phyloP scores from a whole-genome alignment of 2,797 vertebrate genomes.

The Erithacus rubecula region DNA sequence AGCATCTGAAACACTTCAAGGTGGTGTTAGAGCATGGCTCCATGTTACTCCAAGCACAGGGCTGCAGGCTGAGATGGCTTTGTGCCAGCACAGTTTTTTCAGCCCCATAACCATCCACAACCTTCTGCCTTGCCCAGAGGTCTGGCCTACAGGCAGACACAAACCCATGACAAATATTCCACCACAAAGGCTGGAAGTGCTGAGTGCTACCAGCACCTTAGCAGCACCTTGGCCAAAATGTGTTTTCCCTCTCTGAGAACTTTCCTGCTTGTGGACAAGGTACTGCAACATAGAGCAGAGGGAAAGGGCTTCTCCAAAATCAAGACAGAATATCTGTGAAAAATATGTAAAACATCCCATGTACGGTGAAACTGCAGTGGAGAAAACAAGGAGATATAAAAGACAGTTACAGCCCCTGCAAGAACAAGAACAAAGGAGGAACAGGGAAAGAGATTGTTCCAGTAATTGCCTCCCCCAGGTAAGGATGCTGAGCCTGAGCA shows the following conservation, averaged over 20 bases:
- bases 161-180: not conserved
- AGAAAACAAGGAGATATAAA: conserved; percentile 26
- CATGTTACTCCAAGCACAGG: not conserved
- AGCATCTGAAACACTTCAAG: not conserved
- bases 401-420: conserved; percentile 48
- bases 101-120: not conserved
- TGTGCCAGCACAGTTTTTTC: not conserved
- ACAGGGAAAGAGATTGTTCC: conserved; percentile 36
- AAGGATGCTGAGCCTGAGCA: conserved; percentile 30
- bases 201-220: not conserved
- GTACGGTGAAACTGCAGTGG: not conserved
- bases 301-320: not conserved
- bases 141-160: not conserved
- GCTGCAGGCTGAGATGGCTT: not conserved
- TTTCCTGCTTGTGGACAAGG: not conserved
- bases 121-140: not conserved
- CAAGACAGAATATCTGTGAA: not conserved
- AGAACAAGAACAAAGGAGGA: conserved; percentile 58
- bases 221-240: not conserved
- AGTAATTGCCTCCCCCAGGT: conserved; percentile 67
- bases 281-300: rapidly evolving
- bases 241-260: not conserved
- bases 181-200: not conserved
- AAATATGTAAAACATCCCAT: not conserved
- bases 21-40: rapidly evolving